A percentile compares a stretch with the other conserved stretches of the same genome.
Conservation (phyloP, 2,113 vertebrate genomes). For the Trematomus loennbergii region DNA sequence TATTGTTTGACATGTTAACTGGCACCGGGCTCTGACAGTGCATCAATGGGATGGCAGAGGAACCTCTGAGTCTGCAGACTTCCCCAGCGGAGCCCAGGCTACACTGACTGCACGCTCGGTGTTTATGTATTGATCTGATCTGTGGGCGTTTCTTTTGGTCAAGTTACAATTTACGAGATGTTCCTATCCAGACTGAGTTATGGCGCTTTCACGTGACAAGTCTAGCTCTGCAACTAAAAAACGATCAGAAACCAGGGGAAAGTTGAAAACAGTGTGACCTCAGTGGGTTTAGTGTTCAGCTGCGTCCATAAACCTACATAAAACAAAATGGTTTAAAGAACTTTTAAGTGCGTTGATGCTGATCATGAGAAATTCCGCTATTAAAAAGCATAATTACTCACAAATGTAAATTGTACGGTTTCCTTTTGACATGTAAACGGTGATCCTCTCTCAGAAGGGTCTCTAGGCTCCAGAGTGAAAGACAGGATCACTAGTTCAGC, state of each 20-base stretch:
- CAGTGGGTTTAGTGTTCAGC: neutral
- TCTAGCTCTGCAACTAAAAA: neutral
- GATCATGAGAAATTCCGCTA: neutral
- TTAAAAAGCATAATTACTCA: neutral
- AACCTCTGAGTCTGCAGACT: conserved; percentile 16
- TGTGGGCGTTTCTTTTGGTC: conserved; percentile 14
- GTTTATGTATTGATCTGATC: conserved; percentile 11
- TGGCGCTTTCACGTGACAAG: conserved; percentile 3
- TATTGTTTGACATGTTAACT: conserved; percentile 32
- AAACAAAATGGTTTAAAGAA: neutral
- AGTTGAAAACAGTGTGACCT: neutral
- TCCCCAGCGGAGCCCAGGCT: conserved; percentile 6
- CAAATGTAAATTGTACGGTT: neutral
- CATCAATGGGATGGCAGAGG: conserved; percentile 11
- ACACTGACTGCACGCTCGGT: neutral
- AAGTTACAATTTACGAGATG: neutral
- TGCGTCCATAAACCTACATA: neutral
- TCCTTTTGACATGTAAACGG: neutral
- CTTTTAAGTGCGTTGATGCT: neutral
- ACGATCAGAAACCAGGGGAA: neutral
- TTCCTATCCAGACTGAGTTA: neutral
- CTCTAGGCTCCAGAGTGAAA: neutral
- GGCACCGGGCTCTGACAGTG: conserved; percentile 19
- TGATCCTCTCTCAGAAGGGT: neutral
- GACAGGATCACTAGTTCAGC: neutral